Percentiles rank a stretch among this genome's conserved stretches.
Evolutionary conservation across 53 echinoderm and acorn worm genomes (phyloP).

Genomic region (Crossaster papposus): DNA sequence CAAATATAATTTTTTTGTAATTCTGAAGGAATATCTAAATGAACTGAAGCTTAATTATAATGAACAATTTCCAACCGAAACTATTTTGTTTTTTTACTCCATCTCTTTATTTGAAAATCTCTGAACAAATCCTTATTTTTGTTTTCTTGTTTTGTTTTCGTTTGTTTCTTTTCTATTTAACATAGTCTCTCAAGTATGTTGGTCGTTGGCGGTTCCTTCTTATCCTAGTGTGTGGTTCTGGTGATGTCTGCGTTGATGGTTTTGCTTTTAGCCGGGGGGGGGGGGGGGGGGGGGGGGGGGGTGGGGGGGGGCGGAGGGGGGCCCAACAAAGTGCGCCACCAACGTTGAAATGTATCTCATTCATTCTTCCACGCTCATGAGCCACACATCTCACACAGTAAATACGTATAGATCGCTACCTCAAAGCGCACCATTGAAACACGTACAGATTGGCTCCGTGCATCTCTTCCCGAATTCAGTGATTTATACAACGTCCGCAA

Average conservation of each 20-base stretch:
- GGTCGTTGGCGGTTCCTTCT: constrained; percentile 9
- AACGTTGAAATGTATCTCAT: no score
- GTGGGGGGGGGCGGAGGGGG: no score
- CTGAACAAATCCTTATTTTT: background rate
- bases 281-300: no score
- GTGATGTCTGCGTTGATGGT: constrained; percentile 1
- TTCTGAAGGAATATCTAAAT: background rate
- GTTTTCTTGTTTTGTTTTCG: background rate
- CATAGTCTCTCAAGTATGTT: background rate
- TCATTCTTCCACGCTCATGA: no score
- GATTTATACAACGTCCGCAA: no score
- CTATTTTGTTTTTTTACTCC: background rate
- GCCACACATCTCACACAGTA: no score
- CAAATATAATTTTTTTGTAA: background rate
- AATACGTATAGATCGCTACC: no score
- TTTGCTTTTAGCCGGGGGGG: no score
- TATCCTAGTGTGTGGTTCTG: background rate
- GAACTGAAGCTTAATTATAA: background rate
- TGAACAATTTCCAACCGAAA: background rate
- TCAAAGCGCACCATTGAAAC: no score
- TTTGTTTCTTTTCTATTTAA: background rate
- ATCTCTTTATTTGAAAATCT: background rate
- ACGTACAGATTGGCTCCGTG: no score
- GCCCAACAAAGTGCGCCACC: no score
- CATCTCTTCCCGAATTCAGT: no score